Evolutionary conservation across 2,888 invertebrate genomes (phyloP).

Genomic region (Catocala sponsa): DNA sequence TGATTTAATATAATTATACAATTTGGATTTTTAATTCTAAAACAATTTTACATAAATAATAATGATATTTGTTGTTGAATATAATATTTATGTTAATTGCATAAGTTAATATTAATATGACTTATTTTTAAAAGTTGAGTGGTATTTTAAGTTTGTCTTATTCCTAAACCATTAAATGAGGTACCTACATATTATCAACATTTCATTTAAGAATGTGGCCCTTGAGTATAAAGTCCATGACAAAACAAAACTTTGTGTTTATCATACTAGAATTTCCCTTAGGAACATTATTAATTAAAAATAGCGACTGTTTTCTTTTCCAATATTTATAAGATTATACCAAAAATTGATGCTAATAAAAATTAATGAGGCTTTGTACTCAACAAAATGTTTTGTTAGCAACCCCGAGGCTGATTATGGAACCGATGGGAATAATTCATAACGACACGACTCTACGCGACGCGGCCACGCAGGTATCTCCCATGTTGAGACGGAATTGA

Average conservation of each 20-base stretch:
- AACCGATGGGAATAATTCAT: slow-evolving; percentile 40
- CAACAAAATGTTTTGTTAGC: slow-evolving; percentile 12
- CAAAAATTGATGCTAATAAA: slow-evolving; percentile 24
- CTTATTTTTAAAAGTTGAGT: too few relatives aligned
- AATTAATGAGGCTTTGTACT: slow-evolving; percentile 21
- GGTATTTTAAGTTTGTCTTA: too few relatives aligned
- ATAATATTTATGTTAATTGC: too few relatives aligned
- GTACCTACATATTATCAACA: too few relatives aligned
- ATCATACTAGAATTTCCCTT: slow-evolving; percentile 11
- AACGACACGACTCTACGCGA: slow-evolving; percentile 11
- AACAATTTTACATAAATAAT: too few relatives aligned
- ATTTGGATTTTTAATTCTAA: too few relatives aligned
- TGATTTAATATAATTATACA: too few relatives aligned
- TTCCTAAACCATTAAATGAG: too few relatives aligned
- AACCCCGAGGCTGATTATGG: slow-evolving; percentile 27
- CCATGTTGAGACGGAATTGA: slow-evolving; percentile 12
- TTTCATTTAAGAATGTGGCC: background rate
- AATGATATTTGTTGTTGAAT: too few relatives aligned
- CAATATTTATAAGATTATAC: slow-evolving; percentile 17
- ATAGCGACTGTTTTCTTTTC: slow-evolving; percentile 8
- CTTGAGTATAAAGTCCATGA: slow-evolving; percentile 8
- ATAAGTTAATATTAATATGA: too few relatives aligned
- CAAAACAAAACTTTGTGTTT: slow-evolving; percentile 7
- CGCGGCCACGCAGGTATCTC: background rate
- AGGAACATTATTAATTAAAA: slow-evolving; percentile 12